Percentiles rank a stretch among this genome's conserved stretches.
Evolutionary conservation across 2,888 invertebrate genomes (phyloP).

Genomic region (Colletes collaris): DNA sequence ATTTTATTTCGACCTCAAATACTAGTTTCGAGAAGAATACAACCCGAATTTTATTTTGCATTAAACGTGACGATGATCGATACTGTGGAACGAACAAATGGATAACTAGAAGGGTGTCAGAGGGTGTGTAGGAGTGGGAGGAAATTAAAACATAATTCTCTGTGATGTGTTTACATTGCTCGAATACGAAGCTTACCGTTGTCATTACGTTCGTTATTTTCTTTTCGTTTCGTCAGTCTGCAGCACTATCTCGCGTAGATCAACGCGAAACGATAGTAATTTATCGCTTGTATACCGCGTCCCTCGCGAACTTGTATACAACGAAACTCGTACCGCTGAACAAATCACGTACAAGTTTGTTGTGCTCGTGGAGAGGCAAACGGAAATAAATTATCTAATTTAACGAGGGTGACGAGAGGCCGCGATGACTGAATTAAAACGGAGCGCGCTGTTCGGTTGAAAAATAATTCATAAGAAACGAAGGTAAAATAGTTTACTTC

Average conservation of each 20-base stretch:
- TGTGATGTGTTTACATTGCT: constrained; percentile 78
- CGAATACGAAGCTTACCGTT: constrained; percentile 64
- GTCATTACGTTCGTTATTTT: constrained; percentile 57
- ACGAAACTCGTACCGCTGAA: too few relatives aligned
- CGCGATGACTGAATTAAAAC: too few relatives aligned
- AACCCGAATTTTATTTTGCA: neutral
- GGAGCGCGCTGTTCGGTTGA: too few relatives aligned
- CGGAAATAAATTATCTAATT: too few relatives aligned
- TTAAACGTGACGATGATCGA: too few relatives aligned
- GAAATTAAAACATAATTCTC: constrained; percentile 72
- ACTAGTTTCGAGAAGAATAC: neutral
- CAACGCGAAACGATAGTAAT: neutral
- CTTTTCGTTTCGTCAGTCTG: constrained; percentile 42
- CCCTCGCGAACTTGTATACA: constrained; percentile 14
- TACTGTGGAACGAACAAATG: too few relatives aligned
- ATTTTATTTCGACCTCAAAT: neutral
- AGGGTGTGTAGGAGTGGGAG: constrained; percentile 14
- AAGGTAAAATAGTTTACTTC: too few relatives aligned
- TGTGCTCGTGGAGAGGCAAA: neutral
- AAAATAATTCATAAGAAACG: too few relatives aligned
- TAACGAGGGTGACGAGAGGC: too few relatives aligned
- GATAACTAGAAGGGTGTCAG: neutral
- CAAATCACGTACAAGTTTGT: constrained; percentile 8
- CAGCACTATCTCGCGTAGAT: constrained; percentile 34
- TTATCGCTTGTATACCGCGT: too few relatives aligned